Evolutionary conservation across 92 coral and sea anemone species (phyloP).

Genomic region (Heteractis magnifica): DNA sequence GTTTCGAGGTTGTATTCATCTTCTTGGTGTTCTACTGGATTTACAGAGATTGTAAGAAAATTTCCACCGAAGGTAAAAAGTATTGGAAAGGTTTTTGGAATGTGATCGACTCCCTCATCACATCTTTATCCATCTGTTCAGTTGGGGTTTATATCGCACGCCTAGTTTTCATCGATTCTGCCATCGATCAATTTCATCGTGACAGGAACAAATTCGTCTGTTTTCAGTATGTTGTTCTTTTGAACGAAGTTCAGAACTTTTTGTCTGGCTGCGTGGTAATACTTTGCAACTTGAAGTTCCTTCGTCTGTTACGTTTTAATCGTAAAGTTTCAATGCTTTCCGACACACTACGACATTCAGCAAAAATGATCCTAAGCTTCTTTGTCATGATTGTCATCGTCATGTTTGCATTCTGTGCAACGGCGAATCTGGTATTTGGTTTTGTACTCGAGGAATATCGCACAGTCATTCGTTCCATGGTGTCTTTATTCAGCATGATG

Average conservation of each 20-base stretch:
- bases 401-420: conserved; percentile 61
- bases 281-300: conserved; percentile 75
- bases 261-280: conserved; percentile 67
- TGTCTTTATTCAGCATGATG: conserved; percentile 78
- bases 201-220: conserved; percentile 73
- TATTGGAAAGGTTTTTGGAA: conserved; percentile 77
- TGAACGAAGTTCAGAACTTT: conserved; percentile 63
- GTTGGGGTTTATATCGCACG: conserved; percentile 80
- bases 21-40: conserved; percentile 64
- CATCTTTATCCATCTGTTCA: conserved; percentile 52
- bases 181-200: conserved; percentile 55
- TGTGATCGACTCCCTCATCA: conserved; percentile 64
- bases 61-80: conserved; percentile 42
- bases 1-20: conserved; percentile 68
- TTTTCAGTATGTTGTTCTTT: conserved; percentile 84
- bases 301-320: conserved; percentile 84
- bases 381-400: conserved; percentile 69
- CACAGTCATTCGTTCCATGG: conserved; percentile 72
- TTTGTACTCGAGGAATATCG: conserved; percentile 64
- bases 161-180: conserved; percentile 50
- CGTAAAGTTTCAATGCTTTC: conserved; percentile 78
- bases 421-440: conserved; percentile 64
- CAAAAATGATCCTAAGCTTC: conserved; percentile 57
- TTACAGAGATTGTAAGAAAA: conserved; percentile 75
- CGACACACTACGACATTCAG: conserved; percentile 59